These are phyloP conservation scores for Thymelicus lineola DNA, from an alignment of 2,888 invertebrate genomes.

Conservation along the genomic window DNA sequence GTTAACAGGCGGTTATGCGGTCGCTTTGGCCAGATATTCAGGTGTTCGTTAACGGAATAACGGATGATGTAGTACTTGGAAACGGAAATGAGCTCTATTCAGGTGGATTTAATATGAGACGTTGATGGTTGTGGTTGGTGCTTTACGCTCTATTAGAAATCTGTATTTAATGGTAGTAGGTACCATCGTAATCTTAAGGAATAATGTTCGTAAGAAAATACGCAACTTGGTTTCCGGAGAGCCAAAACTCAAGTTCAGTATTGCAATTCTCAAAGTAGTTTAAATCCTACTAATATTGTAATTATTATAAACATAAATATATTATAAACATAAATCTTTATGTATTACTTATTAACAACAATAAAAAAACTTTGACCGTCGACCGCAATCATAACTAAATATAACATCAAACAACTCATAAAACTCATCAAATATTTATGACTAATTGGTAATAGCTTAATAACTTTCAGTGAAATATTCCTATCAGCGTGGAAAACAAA, in stretches of 20 bases:
- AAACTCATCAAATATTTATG: neutral
- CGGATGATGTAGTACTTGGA: slow-evolving; percentile 30
- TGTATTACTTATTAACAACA: too few relatives aligned
- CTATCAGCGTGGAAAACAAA: neutral
- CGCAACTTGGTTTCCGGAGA: too few relatives aligned
- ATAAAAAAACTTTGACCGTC: too few relatives aligned
- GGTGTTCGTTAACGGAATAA: slow-evolving; percentile 28
- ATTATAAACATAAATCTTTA: too few relatives aligned
- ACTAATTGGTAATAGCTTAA: neutral
- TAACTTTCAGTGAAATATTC: neutral
- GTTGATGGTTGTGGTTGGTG: neutral
- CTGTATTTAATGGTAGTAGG: neutral
- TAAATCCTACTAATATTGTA: too few relatives aligned
- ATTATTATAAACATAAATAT: too few relatives aligned
- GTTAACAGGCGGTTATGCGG: slow-evolving; percentile 26
- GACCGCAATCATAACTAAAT: neutral
- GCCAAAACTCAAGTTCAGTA: too few relatives aligned
- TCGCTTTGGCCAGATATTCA: slow-evolving; percentile 29
- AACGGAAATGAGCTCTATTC: slow-evolving; percentile 29
- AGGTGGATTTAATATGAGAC: slow-evolving; percentile 5
- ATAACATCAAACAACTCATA: neutral
- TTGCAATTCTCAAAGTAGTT: too few relatives aligned
- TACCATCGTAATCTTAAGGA: too few relatives aligned
- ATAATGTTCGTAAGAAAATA: too few relatives aligned
- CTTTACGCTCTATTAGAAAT: neutral